These are phyloP conservation scores for Sarcophaga caerulescens DNA, from an alignment of 2,888 invertebrate species.

Conservation along the genomic window DNA sequence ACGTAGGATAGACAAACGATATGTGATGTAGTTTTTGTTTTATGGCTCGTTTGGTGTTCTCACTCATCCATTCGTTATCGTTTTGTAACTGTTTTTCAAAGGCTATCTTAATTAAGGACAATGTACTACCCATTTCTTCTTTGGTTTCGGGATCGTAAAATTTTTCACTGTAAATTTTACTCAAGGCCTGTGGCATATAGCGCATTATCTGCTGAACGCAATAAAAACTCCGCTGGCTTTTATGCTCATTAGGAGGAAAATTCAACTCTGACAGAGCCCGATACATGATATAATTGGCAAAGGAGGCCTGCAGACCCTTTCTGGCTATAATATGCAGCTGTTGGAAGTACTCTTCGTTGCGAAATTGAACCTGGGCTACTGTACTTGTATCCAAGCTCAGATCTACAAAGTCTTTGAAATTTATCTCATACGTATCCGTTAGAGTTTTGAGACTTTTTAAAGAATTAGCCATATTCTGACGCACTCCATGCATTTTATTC, in stretches of 20 bases:
- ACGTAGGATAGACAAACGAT: conserved; percentile 71
- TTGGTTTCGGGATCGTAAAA: conserved; percentile 69
- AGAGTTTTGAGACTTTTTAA: conserved; percentile 69
- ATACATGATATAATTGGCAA: conserved; percentile 77
- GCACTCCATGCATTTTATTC: conserved; percentile 60
- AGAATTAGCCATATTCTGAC: conserved; percentile 60
- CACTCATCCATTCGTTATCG: conserved; percentile 74
- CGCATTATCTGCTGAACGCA: conserved; percentile 73
- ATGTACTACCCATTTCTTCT: conserved; percentile 73
- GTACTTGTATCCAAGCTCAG: conserved; percentile 70
- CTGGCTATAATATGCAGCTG: conserved; percentile 72
- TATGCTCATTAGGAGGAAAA: conserved; percentile 61
- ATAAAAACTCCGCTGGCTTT: conserved; percentile 68
- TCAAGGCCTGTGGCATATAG: conserved; percentile 75
- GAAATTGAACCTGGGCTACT: conserved; percentile 72
- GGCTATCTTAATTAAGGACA: conserved; percentile 70
- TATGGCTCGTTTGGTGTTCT: conserved; percentile 73
- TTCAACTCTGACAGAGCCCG: conserved; percentile 72
- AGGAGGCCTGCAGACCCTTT: conserved; percentile 70
- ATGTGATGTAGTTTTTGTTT: conserved; percentile 71
- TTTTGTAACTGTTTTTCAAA: conserved; percentile 57
- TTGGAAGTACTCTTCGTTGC: conserved; percentile 72
- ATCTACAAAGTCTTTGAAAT: conserved; percentile 76
- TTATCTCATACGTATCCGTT: conserved; percentile 70
- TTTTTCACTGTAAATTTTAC: conserved; percentile 74